Conservation (phyloP, 2,113 vertebrate species). For the Pitta sordida region DNA sequence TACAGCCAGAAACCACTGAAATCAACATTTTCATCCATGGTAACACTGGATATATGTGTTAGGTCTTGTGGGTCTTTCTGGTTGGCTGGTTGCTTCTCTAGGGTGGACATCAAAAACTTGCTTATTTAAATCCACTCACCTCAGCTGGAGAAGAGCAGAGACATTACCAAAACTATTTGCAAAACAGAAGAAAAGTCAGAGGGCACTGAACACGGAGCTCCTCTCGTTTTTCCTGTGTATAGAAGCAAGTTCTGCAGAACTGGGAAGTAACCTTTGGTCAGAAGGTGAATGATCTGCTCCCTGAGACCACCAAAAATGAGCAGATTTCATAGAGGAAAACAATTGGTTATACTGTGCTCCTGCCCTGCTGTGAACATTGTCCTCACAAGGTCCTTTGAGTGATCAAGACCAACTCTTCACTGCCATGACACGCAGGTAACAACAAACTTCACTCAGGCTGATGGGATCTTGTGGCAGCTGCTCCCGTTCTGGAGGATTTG, state of each 20-base stretch:
- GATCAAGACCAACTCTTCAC: neutral
- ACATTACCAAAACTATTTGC: rapidly evolving
- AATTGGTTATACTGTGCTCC: neutral
- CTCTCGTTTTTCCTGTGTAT: neutral
- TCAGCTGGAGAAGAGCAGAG: neutral
- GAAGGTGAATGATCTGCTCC: neutral
- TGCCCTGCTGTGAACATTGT: neutral
- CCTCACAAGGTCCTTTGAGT: neutral
- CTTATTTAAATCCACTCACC: neutral
- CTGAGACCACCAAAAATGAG: neutral
- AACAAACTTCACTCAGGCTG: neutral
- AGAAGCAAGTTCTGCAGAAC: neutral
- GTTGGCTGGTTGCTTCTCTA: neutral
- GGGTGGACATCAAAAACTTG: neutral
- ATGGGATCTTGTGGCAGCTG: neutral
- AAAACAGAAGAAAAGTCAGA: neutral
- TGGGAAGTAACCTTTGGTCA: neutral
- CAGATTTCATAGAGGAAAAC: neutral
- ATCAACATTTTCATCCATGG: neutral
- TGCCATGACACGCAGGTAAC: neutral
- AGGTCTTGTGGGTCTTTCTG: neutral
- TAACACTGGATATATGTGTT: rapidly evolving
- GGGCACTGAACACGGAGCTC: neutral
- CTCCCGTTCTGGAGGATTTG: neutral
- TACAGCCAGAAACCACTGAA: neutral